phyloP scores from a whole-genome alignment of 2,797 vertebrate species.

The Hemitrygon akajei region DNA sequence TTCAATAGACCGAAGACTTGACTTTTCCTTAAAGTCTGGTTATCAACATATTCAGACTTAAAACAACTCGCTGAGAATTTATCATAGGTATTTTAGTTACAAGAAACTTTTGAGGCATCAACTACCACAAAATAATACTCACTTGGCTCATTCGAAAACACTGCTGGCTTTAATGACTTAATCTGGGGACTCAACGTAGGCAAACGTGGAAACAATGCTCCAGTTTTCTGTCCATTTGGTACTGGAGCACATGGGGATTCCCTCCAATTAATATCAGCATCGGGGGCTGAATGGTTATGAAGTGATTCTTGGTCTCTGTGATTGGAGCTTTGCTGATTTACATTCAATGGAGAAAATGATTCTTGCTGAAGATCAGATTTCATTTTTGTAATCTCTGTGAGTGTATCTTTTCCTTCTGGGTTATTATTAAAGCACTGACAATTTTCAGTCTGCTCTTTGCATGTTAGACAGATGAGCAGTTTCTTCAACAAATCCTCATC shows the following conservation, averaged over 20 bases:
- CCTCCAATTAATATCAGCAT: not conserved
- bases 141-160: constrained; percentile 61
- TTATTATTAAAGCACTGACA: constrained; percentile 26
- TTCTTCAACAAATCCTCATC: constrained; percentile 7
- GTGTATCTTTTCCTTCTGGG: not conserved
- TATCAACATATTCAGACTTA: not conserved
- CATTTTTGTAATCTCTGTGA: not conserved
- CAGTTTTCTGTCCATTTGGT: not conserved
- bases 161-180: constrained; percentile 47
- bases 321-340: constrained; percentile 26
- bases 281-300: not conserved
- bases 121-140: constrained; percentile 45
- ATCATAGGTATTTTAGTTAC: not conserved
- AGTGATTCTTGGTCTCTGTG: not conserved
- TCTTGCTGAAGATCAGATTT: not conserved
- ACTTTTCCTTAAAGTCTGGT: not conserved
- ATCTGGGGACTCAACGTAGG: constrained; percentile 39
- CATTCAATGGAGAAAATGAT: not conserved
- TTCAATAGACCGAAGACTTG: not conserved
- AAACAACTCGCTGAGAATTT: not conserved
- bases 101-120: no score
- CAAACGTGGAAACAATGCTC: no score
- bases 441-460: constrained; percentile 26
- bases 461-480: not conserved
- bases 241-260: not conserved